phyloP scores from a whole-genome alignment of 1,140 invertebrate genomes.

The Drosophila tropicalis region DNA sequence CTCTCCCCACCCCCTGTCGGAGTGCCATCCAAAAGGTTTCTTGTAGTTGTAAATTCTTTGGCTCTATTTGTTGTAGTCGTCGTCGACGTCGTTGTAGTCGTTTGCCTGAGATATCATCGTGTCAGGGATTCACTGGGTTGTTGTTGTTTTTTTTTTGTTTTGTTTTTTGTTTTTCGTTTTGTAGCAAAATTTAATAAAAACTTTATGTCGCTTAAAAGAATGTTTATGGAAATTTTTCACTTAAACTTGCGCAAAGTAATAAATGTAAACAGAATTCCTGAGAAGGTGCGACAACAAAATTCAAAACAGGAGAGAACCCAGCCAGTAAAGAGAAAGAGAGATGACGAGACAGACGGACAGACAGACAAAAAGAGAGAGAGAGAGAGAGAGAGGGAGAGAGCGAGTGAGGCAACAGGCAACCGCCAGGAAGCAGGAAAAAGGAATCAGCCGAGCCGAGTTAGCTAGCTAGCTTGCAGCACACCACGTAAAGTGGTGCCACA shows the following conservation, averaged over 20 bases:
- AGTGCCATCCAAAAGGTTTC: not conserved
- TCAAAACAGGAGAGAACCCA: constrained; percentile 45
- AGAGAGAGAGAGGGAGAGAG: not conserved
- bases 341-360: not conserved
- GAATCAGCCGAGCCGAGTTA: not conserved
- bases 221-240: constrained; percentile 83
- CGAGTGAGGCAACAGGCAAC: constrained; percentile 47
- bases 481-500: constrained; percentile 57
- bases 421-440: not conserved
- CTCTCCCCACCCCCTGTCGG: constrained; percentile 32
- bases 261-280: constrained; percentile 83
- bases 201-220: constrained; percentile 83
- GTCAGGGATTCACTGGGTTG: constrained; percentile 41
- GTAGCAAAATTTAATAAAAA: constrained; percentile 83
- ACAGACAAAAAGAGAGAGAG: not conserved
- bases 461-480: constrained; percentile 33
- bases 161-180: constrained; percentile 35
- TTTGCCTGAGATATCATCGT: constrained; percentile 54
- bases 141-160: constrained; percentile 20
- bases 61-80: constrained; percentile 72
- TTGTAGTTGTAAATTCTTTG: constrained; percentile 77
- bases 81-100: constrained; percentile 33
- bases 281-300: constrained; percentile 82
- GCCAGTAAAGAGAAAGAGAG: constrained; percentile 1
- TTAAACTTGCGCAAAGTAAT: constrained; percentile 83